These are phyloP conservation scores for Cephus spinipes DNA, from an alignment of 2,888 invertebrate species.

Conservation along the genomic window DNA sequence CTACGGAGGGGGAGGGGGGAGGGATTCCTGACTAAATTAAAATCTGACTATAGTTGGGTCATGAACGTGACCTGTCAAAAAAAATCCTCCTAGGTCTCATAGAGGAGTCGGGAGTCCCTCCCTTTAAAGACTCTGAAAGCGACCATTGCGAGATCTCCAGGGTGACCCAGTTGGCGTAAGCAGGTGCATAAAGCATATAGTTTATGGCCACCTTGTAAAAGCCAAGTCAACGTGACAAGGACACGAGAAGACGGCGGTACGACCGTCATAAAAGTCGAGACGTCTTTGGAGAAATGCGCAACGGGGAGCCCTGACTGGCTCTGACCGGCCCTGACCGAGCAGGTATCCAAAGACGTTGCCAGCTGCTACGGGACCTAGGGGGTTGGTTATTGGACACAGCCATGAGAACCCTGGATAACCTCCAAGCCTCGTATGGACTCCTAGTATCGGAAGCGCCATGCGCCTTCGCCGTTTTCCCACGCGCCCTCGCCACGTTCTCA, in stretches of 20 bases:
- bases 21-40: not conserved
- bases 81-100: not conserved
- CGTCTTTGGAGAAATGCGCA: not conserved
- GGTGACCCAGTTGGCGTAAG: not conserved
- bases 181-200: not conserved
- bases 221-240: not conserved
- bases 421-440: conserved; percentile 48
- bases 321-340: not conserved
- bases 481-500: conserved; percentile 63
- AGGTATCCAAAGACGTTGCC: not conserved
- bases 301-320: not conserved
- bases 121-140: not conserved
- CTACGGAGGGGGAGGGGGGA: not conserved
- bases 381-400: not conserved
- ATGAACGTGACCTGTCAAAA: not conserved
- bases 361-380: not conserved
- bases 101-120: not conserved
- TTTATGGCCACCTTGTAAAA: not conserved
- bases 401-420: conserved; percentile 19
- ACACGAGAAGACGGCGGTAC: not conserved
- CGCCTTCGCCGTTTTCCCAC: conserved; percentile 64
- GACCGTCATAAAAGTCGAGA: not conserved
- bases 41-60: not conserved
- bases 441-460: conserved; percentile 63
- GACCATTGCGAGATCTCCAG: not conserved